Evolutionary conservation across 1,140 invertebrate genomes (phyloP).

Genomic region (Nasonia giraulti): DNA sequence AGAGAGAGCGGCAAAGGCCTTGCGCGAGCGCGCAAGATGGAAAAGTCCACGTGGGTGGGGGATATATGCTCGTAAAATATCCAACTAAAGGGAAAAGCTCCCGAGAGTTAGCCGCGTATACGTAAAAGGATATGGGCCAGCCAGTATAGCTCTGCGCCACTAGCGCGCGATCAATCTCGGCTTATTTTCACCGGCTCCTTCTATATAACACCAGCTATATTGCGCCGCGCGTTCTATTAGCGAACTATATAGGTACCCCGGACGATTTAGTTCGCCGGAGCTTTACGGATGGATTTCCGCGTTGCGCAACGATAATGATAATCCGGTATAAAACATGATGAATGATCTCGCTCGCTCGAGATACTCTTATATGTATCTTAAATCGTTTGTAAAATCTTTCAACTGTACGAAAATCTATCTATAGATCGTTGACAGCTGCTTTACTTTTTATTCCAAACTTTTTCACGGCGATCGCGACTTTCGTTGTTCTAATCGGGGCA

Average conservation of each 20-base stretch:
- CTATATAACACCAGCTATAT: not conserved
- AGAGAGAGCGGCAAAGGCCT: slow-evolving; percentile 1
- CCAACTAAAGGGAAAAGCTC: slow-evolving; percentile 34
- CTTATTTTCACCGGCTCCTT: slow-evolving; percentile 29
- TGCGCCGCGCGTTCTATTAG: not conserved
- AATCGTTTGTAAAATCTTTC: no score
- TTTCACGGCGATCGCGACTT: not conserved
- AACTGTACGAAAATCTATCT: not conserved
- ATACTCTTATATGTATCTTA: no score
- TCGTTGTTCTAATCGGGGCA: not conserved
- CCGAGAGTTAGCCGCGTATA: slow-evolving; percentile 25
- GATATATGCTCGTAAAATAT: slow-evolving; percentile 41
- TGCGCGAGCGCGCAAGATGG: not conserved
- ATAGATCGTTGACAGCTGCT: not conserved
- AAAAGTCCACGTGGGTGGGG: not conserved
- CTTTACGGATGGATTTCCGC: not conserved
- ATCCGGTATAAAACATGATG: not conserved
- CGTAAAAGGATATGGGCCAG: not conserved
- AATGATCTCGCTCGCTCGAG: not conserved
- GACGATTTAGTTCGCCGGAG: not conserved
- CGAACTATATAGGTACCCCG: not conserved
- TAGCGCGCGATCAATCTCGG: slow-evolving; percentile 39
- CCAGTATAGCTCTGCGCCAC: not conserved
- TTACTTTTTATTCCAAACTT: not conserved
- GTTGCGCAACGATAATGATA: not conserved